Percentiles rank a stretch among this genome's conserved stretches.
Conservation (phyloP, 2,113 vertebrate species). For the Psophia crepitans region DNA sequence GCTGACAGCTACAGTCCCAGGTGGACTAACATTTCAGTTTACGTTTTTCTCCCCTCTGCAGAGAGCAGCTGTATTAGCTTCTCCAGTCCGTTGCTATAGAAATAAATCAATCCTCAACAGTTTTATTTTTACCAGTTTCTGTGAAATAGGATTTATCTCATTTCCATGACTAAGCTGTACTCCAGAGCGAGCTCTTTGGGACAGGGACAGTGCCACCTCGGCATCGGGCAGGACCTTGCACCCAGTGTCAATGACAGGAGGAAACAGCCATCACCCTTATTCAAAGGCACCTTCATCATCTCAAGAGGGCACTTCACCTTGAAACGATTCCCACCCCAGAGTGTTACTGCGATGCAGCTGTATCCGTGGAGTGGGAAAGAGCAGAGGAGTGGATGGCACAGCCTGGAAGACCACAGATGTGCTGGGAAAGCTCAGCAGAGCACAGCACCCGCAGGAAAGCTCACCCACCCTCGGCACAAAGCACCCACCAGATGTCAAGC, state of each 20-base stretch:
- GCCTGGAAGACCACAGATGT: not conserved
- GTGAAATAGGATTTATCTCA: conserved; percentile 53
- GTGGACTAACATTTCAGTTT: conserved; percentile 8
- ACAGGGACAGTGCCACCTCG: not conserved
- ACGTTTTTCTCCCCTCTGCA: conserved; percentile 32
- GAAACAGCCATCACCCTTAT: not conserved
- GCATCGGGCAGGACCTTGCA: not conserved
- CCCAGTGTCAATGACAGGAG: not conserved
- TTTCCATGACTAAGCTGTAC: conserved; percentile 38
- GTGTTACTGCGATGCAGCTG: not conserved
- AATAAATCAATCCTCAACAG: conserved; percentile 61
- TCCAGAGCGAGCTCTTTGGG: not conserved
- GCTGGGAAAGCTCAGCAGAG: not conserved
- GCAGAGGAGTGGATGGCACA: not conserved
- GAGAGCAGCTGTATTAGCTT: conserved; percentile 39
- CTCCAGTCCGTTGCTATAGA: conserved; percentile 52
- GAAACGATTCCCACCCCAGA: not conserved
- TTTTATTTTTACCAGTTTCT: conserved; percentile 64
- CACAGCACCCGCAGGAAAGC: not conserved
- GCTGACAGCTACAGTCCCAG: not conserved
- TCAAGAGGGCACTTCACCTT: not conserved
- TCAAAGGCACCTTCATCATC: not conserved
- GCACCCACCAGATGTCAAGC: not conserved
- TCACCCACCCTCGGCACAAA: not conserved
- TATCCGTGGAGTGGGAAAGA: accelerated